Evolutionary conservation across 2,888 invertebrate species (phyloP), one percentile per base, ranked within the genome.

Genomic region (Entomobrya proxima): DNA sequence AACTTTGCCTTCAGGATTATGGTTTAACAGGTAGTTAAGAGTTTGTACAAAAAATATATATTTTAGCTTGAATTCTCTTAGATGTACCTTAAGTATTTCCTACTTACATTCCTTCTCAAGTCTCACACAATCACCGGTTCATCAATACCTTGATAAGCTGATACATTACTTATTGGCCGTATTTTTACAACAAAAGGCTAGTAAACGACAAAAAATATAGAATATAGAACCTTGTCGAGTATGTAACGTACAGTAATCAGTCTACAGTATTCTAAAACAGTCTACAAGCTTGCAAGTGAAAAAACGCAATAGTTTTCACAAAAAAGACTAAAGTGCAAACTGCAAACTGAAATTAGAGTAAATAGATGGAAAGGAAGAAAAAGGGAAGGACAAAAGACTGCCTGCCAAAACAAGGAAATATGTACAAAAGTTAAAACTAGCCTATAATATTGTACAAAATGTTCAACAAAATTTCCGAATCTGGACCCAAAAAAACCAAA

Each of bases 251-350:
- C n/a, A n/a, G n/a, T n/a, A n/a, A n/a, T n/a, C n/a, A n/a, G n/a
- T n/a, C n/a, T n/a, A n/a, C 30, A 32, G 21, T 18, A 40, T 69
- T 44, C 24, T 13, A 15, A 69, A 30, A 50, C 52, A 67, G 79
- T 32, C 79, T 81, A 72, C 69, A 81, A 50, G 82, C 67, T 67
- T 75, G 67, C 50, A 40, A 30, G 21, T 21, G 24, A 32, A 18
- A 27, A 3, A 9, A 24, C 55, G 11, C 21, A 15, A 47, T 24
- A 11, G 7, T 67, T 32, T 6, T 32, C 30, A 69, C n/a, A 35
- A 30, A 58, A n/a, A n/a, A n/a, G n/a, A n/a, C n/a, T n/a, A 18
- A 13, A n/a, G n/a, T 40, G 44, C 75, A 80, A 80, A 80, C 72
- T 80, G 80, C 50, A 82, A 76, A 74, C 75, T 50, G 47, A 82